phyloP scores from a whole-genome alignment of 2,113 vertebrate species.

The Menidia beryllina region DNA sequence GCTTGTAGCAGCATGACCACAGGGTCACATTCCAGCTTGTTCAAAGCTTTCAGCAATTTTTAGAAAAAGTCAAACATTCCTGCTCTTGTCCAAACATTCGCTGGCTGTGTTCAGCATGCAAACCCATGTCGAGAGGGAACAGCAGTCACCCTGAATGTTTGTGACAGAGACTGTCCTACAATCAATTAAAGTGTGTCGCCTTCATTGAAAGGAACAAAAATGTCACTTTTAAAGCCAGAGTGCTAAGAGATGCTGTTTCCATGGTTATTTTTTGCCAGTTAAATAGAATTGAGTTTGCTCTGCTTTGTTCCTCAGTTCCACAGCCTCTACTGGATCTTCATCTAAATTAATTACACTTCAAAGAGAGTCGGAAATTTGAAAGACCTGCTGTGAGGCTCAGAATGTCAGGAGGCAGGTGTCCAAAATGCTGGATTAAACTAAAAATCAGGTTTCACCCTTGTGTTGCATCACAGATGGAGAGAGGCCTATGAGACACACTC shows the following conservation, averaged over 20 bases:
- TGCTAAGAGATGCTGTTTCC: conserved; percentile 42
- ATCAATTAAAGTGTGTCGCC: conserved; percentile 30
- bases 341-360: conserved; percentile 61
- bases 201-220: conserved; percentile 32
- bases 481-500: conserved; percentile 48
- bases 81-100: conserved; percentile 8
- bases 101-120: neutral
- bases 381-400: conserved; percentile 47
- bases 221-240: conserved; percentile 39
- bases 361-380: conserved; percentile 46
- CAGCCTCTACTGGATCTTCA: conserved; percentile 62
- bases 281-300: conserved; percentile 55
- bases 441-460: conserved; percentile 50
- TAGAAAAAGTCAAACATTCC: conserved; percentile 30
- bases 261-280: conserved; percentile 46
- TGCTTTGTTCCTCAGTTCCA: conserved; percentile 54
- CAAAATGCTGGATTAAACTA: conserved; percentile 38
- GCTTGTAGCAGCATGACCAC: conserved; percentile 6
- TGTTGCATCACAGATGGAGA: conserved; percentile 31
- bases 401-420: conserved; percentile 47
- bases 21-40: conserved; percentile 31
- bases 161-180: conserved; percentile 1
- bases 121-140: conserved; percentile 10
- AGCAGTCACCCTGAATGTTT: neutral
- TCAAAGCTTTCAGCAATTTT: conserved; percentile 37